Evolutionary conservation across 1,140 invertebrate species (phyloP), one percentile per base, ranked within the genome.

Genomic region (Agrypnia vestita): DNA sequence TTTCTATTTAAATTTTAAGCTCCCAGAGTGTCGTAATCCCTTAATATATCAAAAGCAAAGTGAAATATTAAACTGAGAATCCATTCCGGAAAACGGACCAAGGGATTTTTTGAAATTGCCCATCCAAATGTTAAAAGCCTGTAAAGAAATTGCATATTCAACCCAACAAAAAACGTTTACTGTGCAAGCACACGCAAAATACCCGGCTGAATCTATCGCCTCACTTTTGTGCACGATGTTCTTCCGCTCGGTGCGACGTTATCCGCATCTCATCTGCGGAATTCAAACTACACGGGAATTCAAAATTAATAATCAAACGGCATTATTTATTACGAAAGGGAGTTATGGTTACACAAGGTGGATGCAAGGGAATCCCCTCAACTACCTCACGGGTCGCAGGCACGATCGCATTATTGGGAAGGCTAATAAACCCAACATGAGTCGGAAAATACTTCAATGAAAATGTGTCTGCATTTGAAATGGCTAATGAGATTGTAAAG

Each of bases 401-500:
- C 19, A 21, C 11, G 47, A 73, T 17, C 11, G 47, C 53, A 47
- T 73, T 73, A 73, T 73, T 73, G 49, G 71, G 21, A 35, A 53
- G 47, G 71, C 47, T 55, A 73, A 73, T 73, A 73, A 73, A 73
- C 71, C 10, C 21, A 73, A 73, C 71, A 73, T 73, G 71, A 10
- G 51, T 49, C 51, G 25, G 47, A 59, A 59, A 59, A 59, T 59
- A 59, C 55, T 59, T 59, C 21, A 59, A 59, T 59, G 55, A 19
- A 10, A 35, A 35, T 35, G 15, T 21, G 55, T 19, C 21, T 21
- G 55, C 15, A 59, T 59, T 59, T 35, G 25, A 35, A 35, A 35
- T 35, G 25, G 25, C 25, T 35, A 35, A 35, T 35, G 25, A 35
- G 25, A 35, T 35, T 35, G 25, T 35, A 35, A 35, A 35, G 6